Conservation (phyloP, 35 echinoderm and acorn worm species). For the Acanthaster planci region DNA sequence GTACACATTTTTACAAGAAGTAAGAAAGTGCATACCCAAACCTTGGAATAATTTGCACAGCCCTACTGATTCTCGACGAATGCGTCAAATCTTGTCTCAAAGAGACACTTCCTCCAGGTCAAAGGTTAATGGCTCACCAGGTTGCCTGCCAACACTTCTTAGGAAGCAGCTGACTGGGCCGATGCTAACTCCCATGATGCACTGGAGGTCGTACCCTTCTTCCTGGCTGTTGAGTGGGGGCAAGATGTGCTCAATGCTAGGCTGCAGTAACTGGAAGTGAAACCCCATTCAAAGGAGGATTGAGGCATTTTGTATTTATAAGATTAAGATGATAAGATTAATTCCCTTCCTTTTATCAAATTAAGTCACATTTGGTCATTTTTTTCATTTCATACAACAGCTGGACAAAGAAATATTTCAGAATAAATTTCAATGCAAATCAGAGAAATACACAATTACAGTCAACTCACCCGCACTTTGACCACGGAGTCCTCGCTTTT, state of each 20-base stretch:
- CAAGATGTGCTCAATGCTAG: conserved; percentile 33
- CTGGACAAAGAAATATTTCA: too few relatives aligned
- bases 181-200: conserved; percentile 41
- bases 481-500: background rate
- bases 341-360: too few relatives aligned
- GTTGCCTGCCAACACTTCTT: background rate
- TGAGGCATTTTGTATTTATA: too few relatives aligned
- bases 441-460: background rate
- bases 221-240: conserved; percentile 30
- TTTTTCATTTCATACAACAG: too few relatives aligned
- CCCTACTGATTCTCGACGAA: background rate
- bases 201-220: conserved; percentile 50
- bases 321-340: too few relatives aligned
- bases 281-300: too few relatives aligned
- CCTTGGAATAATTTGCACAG: too few relatives aligned
- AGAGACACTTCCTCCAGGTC: conserved; percentile 16
- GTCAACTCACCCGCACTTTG: conserved; percentile 46
- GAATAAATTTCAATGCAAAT: background rate
- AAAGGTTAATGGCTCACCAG: background rate
- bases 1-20: too few relatives aligned
- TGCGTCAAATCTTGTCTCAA: background rate
- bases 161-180: conserved; percentile 36
- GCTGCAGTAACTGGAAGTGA: conserved; percentile 40
- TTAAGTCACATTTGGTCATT: too few relatives aligned
- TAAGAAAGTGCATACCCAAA: too few relatives aligned